Conservation (phyloP, 2,113 vertebrate species). For the Raphicerus campestris region DNA sequence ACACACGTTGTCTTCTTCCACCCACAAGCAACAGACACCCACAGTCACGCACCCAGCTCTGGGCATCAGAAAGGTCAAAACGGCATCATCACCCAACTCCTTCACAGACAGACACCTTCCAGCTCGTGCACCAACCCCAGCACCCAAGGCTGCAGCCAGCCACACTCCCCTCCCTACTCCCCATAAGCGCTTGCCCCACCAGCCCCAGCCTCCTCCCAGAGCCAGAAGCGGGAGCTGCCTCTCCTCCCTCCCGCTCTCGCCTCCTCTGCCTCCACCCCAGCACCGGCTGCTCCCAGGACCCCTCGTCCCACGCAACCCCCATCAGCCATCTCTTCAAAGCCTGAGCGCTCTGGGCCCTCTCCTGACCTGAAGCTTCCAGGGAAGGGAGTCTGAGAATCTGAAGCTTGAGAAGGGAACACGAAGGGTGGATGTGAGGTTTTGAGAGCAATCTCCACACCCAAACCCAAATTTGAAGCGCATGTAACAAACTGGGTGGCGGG, state of each 20-base stretch:
- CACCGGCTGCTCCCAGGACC: constrained; percentile 33
- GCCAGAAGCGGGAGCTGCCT: neutral
- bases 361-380: neutral
- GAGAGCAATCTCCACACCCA: neutral
- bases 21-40: neutral
- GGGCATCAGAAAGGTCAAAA: constrained; percentile 4
- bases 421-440: neutral
- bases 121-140: neutral
- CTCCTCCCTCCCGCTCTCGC: neutral
- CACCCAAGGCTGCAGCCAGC: neutral
- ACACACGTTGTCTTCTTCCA: neutral
- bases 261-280: constrained; percentile 21
- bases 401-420: neutral
- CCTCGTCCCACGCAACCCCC: neutral
- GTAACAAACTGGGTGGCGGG: neutral
- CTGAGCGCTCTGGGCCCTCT: neutral
- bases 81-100: neutral
- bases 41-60: neutral
- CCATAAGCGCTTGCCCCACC: neutral
- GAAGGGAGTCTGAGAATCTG: neutral
- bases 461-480: neutral
- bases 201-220: neutral
- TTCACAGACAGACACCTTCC: neutral
- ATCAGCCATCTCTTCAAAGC: neutral
- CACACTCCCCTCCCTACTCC: neutral